Evolutionary conservation across 2,888 invertebrate genomes (phyloP).

Genomic region (Hirtodrosophila trivittata): DNA sequence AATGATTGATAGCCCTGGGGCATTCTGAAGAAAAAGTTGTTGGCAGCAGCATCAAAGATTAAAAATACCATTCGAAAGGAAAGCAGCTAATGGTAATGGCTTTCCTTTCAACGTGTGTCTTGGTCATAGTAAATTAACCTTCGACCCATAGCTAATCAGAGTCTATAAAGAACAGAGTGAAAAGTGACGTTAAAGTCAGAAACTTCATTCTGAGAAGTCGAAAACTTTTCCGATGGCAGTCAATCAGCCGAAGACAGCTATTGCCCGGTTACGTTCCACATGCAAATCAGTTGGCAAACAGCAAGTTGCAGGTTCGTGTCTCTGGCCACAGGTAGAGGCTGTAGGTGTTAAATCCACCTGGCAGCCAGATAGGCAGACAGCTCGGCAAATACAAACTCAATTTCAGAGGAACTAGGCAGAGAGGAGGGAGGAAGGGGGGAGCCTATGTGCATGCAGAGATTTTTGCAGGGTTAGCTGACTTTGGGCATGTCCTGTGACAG

Average conservation of each 20-base stretch:
- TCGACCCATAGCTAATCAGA: no score
- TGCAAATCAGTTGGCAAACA: conserved; percentile 63
- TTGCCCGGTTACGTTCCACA: conserved; percentile 48
- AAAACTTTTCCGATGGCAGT: conserved; percentile 42
- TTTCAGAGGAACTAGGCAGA: conserved; percentile 39
- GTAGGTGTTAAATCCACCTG: conserved; percentile 5
- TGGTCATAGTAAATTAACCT: no score
- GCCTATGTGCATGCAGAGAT: conserved; percentile 27
- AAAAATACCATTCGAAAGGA: no score
- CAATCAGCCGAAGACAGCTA: conserved; percentile 54
- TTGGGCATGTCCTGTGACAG: conserved; percentile 65
- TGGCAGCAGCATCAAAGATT: no score
- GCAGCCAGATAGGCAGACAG: conserved; percentile 31
- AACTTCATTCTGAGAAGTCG: no score
- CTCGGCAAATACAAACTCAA: conserved; percentile 60
- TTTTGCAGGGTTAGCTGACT: conserved; percentile 37
- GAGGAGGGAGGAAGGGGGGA: conserved; percentile 17
- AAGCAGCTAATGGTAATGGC: no score
- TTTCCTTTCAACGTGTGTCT: no score
- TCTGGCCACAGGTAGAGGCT: conserved; percentile 7
- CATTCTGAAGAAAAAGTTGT: no score
- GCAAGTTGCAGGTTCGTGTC: conserved; percentile 34
- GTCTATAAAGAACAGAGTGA: no score
- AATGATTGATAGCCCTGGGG: conserved; percentile 60
- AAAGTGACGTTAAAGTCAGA: no score